Evolutionary conservation across 37 sponge, comb jelly and placozoan species (phyloP).

Genomic region (Cladorhizidae sp.): DNA sequence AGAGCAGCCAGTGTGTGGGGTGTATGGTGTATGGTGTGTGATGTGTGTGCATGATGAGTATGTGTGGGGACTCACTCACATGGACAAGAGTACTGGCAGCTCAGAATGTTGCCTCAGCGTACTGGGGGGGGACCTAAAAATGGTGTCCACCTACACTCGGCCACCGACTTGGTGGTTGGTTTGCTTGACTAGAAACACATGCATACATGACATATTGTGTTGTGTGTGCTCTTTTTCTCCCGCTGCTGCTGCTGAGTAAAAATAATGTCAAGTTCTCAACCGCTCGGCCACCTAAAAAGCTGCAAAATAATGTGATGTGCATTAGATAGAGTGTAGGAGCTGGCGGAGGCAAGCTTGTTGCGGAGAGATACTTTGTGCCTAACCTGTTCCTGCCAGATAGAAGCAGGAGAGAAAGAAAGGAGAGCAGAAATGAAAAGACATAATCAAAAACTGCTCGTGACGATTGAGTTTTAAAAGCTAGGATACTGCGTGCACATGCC

Average conservation of each 20-base stretch:
- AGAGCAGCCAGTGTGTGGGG: no score
- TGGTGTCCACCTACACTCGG: constrained; percentile 10
- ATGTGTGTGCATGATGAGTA: neutral
- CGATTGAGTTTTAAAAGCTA: no score
- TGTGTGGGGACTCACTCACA: neutral
- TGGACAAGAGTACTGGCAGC: neutral
- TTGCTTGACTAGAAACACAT: neutral
- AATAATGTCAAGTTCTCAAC: neutral
- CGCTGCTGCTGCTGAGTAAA: neutral
- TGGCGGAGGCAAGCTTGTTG: neutral
- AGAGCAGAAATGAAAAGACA: constrained; percentile 18
- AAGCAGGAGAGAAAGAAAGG: neutral
- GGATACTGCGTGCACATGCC: no score
- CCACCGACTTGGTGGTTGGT: no score
- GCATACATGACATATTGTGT: neutral
- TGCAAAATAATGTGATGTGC: neutral
- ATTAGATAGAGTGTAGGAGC: neutral
- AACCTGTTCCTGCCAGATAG: constrained; percentile 1
- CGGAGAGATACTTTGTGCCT: neutral
- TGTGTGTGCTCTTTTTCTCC: no score
- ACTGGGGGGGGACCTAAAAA: constrained; percentile 4
- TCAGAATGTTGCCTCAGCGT: constrained; percentile 4
- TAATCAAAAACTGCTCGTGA: neutral
- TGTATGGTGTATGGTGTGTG: no score
- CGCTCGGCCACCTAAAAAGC: constrained; percentile 5